phyloP scores from a whole-genome alignment of 2,888 invertebrate species.

The Megamerina dolium region DNA sequence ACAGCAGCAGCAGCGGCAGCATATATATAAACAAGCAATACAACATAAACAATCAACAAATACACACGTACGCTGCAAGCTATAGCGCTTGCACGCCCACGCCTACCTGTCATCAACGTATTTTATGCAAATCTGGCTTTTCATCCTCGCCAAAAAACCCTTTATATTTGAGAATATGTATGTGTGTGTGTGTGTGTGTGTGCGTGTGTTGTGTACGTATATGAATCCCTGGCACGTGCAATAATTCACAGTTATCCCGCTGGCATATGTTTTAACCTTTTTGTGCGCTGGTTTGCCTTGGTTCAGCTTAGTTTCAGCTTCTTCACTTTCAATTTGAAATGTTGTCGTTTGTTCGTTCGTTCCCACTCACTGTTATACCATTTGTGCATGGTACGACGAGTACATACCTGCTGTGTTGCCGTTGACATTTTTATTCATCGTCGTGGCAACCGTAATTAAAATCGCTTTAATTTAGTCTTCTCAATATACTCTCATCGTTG shows the following conservation, averaged over 20 bases:
- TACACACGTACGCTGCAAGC: too few relatives aligned
- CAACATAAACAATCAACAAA: too few relatives aligned
- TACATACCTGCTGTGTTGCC: slow-evolving; percentile 1
- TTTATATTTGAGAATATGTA: background rate
- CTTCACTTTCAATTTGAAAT: background rate
- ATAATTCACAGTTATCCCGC: slow-evolving; percentile 31
- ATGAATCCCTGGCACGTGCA: slow-evolving; percentile 21
- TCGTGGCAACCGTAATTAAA: slow-evolving; percentile 44
- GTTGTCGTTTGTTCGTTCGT: background rate
- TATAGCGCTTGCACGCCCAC: background rate
- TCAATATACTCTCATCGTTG: slow-evolving; percentile 21
- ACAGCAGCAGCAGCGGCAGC: too few relatives aligned
- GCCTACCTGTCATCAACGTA: slow-evolving; percentile 6
- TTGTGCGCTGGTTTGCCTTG: background rate
- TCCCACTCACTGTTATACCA: too few relatives aligned
- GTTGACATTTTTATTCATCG: slow-evolving; percentile 44
- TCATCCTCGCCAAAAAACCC: background rate
- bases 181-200: background rate
- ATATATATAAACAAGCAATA: too few relatives aligned
- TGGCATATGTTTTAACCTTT: slow-evolving; percentile 17
- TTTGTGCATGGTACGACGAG: too few relatives aligned
- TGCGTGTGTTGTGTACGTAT: background rate
- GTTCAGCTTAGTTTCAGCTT: slow-evolving; percentile 6
- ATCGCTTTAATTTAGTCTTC: slow-evolving; percentile 43
- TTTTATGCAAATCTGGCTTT: slow-evolving; percentile 15